Evolutionary conservation across 2,113 vertebrate genomes (phyloP).

Genomic region (Martes martes): DNA sequence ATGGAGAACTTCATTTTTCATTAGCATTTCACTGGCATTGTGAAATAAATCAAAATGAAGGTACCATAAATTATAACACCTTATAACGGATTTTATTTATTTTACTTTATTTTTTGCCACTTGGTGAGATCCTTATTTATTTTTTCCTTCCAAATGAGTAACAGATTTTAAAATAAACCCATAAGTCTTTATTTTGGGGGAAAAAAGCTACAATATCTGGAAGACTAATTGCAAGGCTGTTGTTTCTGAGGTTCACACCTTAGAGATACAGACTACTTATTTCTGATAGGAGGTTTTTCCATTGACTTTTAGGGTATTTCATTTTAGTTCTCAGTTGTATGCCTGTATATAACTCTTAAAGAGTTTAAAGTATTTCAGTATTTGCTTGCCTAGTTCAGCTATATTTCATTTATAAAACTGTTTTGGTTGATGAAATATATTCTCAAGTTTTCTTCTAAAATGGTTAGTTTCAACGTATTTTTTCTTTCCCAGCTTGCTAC

Average conservation of each 20-base stretch:
- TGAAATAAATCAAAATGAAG: constrained; percentile 1
- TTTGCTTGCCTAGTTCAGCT: background rate
- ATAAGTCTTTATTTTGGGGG: background rate
- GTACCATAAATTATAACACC: background rate
- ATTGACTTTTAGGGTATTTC: background rate
- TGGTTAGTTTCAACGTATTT: background rate
- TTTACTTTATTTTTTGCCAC: background rate
- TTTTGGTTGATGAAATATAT: constrained; percentile 3
- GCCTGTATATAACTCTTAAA: background rate
- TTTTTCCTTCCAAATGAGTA: background rate
- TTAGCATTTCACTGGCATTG: background rate
- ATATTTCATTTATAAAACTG: background rate
- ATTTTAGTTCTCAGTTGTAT: background rate
- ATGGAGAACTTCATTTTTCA: constrained; percentile 10
- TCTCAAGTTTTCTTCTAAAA: constrained; percentile 13
- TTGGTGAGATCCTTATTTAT: background rate
- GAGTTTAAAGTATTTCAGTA: background rate
- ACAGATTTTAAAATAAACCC: background rate
- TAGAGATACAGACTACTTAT: background rate
- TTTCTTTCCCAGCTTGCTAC: background rate
- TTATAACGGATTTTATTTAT: background rate
- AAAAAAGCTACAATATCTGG: background rate
- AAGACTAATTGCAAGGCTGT: background rate
- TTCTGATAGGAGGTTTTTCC: background rate
- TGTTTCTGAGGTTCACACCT: background rate